phyloP scores from a whole-genome alignment of 2,113 vertebrate genomes.

The Nanger granti region DNA sequence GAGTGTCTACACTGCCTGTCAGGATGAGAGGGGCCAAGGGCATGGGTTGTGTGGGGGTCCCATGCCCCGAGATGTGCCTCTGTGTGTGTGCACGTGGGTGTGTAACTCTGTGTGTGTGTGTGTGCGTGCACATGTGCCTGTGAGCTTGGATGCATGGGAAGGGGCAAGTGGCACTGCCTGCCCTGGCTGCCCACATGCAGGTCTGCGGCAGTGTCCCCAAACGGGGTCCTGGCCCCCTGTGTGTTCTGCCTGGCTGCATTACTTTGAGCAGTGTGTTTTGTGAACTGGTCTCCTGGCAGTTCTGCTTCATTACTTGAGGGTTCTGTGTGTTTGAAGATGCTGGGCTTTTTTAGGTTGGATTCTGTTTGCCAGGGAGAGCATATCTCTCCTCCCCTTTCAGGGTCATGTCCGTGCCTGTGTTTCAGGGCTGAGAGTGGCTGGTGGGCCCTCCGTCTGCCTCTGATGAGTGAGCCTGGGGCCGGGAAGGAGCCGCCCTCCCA shows the following conservation, averaged over 20 bases:
- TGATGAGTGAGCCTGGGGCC: neutral
- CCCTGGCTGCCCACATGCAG: neutral
- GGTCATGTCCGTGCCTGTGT: neutral
- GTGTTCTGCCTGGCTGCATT: fast-evolving
- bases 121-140: fast-evolving
- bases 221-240: neutral
- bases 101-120: neutral
- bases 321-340: neutral
- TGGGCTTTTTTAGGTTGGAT: neutral
- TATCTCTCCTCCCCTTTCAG: fast-evolving
- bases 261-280: neutral
- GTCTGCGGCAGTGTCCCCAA: fast-evolving
- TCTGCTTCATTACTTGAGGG: neutral
- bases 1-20: fast-evolving
- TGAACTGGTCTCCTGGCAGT: neutral
- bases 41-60: neutral
- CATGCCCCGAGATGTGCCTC: neutral
- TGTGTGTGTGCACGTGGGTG: fast-evolving
- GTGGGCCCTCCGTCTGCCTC: neutral
- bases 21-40: no score
- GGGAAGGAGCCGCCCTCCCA: neutral
- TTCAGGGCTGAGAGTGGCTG: neutral
- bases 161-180: neutral
- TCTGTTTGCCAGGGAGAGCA: neutral
- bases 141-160: neutral